Percentiles rank a stretch among this genome's conserved stretches.
Evolutionary conservation across 1,140 invertebrate species (phyloP).

Genomic region (Riptortus pedestris): DNA sequence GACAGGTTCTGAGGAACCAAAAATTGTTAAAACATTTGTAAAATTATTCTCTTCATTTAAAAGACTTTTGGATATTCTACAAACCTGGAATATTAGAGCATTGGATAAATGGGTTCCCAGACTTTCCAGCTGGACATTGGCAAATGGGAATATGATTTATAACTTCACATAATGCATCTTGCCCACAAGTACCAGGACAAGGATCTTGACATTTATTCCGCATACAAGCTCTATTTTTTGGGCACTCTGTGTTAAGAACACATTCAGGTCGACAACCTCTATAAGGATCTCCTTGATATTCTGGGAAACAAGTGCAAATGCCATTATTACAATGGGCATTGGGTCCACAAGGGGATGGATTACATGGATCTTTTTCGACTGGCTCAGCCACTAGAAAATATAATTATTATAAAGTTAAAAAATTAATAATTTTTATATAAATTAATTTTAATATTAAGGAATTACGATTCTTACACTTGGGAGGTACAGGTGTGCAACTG

Average conservation of each 20-base stretch:
- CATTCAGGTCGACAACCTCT: constrained; percentile 46
- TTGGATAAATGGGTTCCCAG: constrained; percentile 39
- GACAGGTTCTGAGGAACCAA: constrained; percentile 23
- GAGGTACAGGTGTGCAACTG: constrained; percentile 41
- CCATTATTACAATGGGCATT: constrained; percentile 49
- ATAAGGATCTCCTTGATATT: constrained; percentile 41
- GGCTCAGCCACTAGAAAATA: constrained; percentile 33
- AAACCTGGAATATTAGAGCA: constrained; percentile 36
- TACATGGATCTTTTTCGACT: constrained; percentile 40
- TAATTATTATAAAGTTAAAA: neutral
- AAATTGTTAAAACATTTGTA: neutral
- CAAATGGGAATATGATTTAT: constrained; percentile 39
- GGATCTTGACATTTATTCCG: constrained; percentile 41
- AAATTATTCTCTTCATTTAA: constrained; percentile 8
- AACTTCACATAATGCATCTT: constrained; percentile 42
- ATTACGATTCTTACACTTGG: constrained; percentile 27
- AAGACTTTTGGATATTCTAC: too few relatives aligned
- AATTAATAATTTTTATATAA: neutral
- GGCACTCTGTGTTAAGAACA: constrained; percentile 47
- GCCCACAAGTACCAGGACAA: constrained; percentile 46
- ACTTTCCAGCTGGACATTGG: constrained; percentile 38
- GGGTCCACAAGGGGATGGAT: constrained; percentile 52
- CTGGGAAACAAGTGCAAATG: constrained; percentile 47
- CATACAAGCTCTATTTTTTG: constrained; percentile 40
- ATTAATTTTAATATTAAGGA: neutral